Evolutionary conservation across 2,888 invertebrate species (phyloP).

Genomic region (Eurytoma californica): DNA sequence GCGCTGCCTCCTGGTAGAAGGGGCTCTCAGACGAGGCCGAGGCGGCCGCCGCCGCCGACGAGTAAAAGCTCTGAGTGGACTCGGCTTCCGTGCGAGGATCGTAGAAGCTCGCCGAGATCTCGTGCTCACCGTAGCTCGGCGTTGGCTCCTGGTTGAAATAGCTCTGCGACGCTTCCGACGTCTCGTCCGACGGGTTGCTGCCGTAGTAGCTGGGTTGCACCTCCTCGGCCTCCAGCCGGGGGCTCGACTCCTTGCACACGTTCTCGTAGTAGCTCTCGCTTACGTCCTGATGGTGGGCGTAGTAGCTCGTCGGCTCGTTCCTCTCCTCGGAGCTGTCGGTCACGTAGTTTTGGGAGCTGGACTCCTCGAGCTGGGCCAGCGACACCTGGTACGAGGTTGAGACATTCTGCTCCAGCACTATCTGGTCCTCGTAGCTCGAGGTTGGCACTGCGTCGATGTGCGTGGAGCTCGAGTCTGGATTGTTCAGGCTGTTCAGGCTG

Average conservation of each 20-base stretch:
- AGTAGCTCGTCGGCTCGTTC: conserved; percentile 70
- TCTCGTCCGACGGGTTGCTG: conserved; percentile 61
- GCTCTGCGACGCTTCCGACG: conserved; percentile 69
- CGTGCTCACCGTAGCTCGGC: conserved; percentile 67
- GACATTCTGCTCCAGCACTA: conserved; percentile 70
- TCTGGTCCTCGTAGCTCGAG: conserved; percentile 71
- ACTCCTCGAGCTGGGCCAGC: conserved; percentile 69
- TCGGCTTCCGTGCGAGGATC: conserved; percentile 69
- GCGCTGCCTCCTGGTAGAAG: conserved; percentile 63
- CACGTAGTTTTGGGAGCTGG: conserved; percentile 69
- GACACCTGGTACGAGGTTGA: conserved; percentile 72
- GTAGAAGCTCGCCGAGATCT: conserved; percentile 69
- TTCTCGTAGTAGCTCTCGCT: conserved; percentile 68
- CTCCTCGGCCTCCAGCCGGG: conserved; percentile 66
- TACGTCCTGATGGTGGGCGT: conserved; percentile 66
- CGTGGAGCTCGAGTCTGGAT: conserved; percentile 70
- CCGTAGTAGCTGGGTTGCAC: conserved; percentile 70
- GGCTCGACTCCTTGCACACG: conserved; percentile 60
- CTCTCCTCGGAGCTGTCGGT: conserved; percentile 69
- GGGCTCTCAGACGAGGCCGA: conserved; percentile 68
- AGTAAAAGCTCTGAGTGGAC: conserved; percentile 71
- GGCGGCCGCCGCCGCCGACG: conserved; percentile 62
- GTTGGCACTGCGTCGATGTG: conserved; percentile 68
- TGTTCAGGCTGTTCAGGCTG: conserved; percentile 43
- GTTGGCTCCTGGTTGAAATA: conserved; percentile 68